Evolutionary conservation across 2,888 invertebrate genomes (phyloP), one percentile per base, ranked within the genome.

Genomic region (Drosophila koepferae): DNA sequence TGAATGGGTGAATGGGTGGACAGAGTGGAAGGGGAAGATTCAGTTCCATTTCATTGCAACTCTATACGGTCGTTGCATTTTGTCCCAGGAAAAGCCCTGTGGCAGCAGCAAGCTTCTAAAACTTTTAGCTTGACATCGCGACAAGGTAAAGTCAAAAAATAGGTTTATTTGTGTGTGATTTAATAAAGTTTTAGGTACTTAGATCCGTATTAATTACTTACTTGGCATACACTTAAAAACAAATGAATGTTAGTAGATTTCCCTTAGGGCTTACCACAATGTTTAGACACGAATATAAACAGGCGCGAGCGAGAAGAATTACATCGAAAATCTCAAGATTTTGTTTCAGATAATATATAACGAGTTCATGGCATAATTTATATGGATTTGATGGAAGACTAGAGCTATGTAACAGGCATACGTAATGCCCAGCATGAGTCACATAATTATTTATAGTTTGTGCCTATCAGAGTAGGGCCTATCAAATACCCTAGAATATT

Each of bases 241-340:
- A n/a, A 31, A 23, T 44, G 18, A 20, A 16, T 40, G 3, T 38
- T 44, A 28, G 44, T 20, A 18, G 10, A 18, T 51, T 48, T 18
- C 31, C 38, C 14, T 79, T 71, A 66, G 69, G 51, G 77, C 77
- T 86, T 81, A 88, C 83, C 88, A 77, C 65, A 70, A 68, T 73
- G 60, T 63, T 65, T 28, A 80, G 75, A 81, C 80, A 78, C 86
- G 84, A 86, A 80, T 54, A 74, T 77, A 60, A 60, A 82, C 86
- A 87, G 86, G 86, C 84, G 86, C 86, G 86, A 87, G 86, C 81
- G 74, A 86, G 86, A 87, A 87, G 86, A 87, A 86, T 82, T 67
- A 86, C 86, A 77, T 68, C 86, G 86, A 87, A 87, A 87, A 86
- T 70, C 36, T 70, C 14, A 14, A 23, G 44, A 28, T 51, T 59